Conservation (phyloP, 2,888 invertebrate species). For the Onthophagus sagittarius region DNA sequence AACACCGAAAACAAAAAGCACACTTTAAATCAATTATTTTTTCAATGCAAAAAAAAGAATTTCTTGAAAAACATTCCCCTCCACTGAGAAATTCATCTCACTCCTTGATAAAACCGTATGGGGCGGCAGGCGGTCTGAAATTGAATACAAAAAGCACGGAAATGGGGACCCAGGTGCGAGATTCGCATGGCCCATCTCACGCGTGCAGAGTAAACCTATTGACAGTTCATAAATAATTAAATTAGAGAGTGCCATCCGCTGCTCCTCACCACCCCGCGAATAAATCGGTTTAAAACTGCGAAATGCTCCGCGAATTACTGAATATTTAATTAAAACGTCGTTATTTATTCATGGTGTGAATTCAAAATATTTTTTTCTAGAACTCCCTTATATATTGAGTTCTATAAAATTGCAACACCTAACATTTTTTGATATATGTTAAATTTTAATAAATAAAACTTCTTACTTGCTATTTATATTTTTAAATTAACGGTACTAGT, state of each 20-base stretch:
- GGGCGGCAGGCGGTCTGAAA: slow-evolving; percentile 2
- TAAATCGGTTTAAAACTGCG: slow-evolving; percentile 11
- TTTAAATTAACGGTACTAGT: too few species aligned
- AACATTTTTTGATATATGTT: too few species aligned
- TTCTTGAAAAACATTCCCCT: not conserved
- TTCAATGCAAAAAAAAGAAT: not conserved
- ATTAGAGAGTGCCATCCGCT: slow-evolving; percentile 43
- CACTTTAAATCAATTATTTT: not conserved
- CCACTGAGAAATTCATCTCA: not conserved
- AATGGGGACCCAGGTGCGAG: slow-evolving; percentile 37
- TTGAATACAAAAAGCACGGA: not conserved
- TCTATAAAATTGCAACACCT: not conserved
- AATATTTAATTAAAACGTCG: slow-evolving; percentile 4
- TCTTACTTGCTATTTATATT: too few species aligned
- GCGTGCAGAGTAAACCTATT: slow-evolving; percentile 41
- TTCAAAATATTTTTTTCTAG: not conserved
- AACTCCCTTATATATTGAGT: not conserved
- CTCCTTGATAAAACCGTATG: not conserved
- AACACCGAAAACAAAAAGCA: too few species aligned
- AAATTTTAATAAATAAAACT: too few species aligned
- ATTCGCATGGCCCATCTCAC: slow-evolving; percentile 40
- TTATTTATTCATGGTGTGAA: slow-evolving; percentile 2
- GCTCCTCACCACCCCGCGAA: slow-evolving; percentile 21
- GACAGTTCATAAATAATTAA: slow-evolving; percentile 46
- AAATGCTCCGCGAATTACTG: slow-evolving; percentile 7